Conservation (phyloP, 2,797 vertebrate genomes). For the Salmo trutta region DNA sequence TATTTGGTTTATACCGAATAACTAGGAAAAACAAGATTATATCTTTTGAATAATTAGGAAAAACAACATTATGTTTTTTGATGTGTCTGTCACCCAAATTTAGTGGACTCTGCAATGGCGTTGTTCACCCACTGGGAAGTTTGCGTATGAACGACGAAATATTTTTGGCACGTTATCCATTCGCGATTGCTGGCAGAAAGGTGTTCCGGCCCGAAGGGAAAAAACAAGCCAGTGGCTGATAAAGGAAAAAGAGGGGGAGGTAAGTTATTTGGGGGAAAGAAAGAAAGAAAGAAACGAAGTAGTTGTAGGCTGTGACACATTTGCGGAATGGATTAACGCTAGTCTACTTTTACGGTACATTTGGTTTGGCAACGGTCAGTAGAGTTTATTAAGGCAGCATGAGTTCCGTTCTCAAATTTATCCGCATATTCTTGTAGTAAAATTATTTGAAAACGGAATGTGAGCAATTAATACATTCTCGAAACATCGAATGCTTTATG, state of each 20-base stretch:
- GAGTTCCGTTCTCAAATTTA: conserved; percentile 7
- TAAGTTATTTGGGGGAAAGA: conserved; percentile 76
- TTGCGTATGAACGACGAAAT: conserved; percentile 71
- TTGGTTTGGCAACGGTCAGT: background rate
- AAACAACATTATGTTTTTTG: background rate
- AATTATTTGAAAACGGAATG: conserved; percentile 18
- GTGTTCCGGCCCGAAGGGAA: conserved; percentile 70
- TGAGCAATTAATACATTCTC: conserved; percentile 11
- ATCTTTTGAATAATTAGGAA: background rate
- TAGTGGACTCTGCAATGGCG: background rate
- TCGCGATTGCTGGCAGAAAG: conserved; percentile 75
- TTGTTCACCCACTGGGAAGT: conserved; percentile 16
- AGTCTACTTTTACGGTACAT: conserved; percentile 20
- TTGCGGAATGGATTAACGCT: conserved; percentile 55
- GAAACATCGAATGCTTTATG: conserved; percentile 10
- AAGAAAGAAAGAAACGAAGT: conserved; percentile 81
- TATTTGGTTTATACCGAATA: background rate
- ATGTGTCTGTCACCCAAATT: background rate
- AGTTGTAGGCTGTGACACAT: conserved; percentile 58
- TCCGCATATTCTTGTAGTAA: conserved; percentile 14
- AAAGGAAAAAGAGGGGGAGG: conserved; percentile 69
- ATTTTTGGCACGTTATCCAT: conserved; percentile 51
- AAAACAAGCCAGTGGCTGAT: conserved; percentile 61
- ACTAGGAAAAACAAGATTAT: background rate
- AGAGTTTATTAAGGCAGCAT: background rate